Conservation (phyloP, 2,888 invertebrate species). For the Torymus tubicola region DNA sequence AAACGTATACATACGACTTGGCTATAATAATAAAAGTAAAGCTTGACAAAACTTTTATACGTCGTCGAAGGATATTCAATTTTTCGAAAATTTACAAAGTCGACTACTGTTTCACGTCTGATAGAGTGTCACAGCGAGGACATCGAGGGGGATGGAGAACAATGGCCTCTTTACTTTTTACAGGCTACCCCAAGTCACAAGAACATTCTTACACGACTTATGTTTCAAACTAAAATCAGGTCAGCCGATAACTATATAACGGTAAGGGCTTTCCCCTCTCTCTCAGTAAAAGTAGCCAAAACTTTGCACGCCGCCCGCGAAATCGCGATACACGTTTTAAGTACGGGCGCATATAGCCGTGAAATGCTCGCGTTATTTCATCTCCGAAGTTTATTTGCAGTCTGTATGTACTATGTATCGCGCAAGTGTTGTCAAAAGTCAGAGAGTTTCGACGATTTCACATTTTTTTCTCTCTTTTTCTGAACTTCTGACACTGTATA, state of each 20-base stretch:
- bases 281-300: slow-evolving; percentile 19
- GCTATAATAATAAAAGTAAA: not conserved
- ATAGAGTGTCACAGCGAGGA: no score
- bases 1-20: no score
- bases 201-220: slow-evolving; percentile 43
- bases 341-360: no score
- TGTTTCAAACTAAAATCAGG: slow-evolving; percentile 36
- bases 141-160: slow-evolving; percentile 12
- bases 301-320: slow-evolving; percentile 11
- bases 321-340: slow-evolving; percentile 16
- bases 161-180: slow-evolving; percentile 26
- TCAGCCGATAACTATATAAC: slow-evolving; percentile 35
- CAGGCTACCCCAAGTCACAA: not conserved
- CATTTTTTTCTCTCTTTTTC: no score
- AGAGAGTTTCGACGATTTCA: no score
- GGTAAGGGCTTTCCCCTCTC: not conserved
- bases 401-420: no score
- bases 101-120: no score
- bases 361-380: no score
- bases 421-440: no score
- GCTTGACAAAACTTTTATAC: not conserved
- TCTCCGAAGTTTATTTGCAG: no score
- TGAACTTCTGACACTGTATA: not conserved
- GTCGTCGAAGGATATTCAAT: slow-evolving; percentile 11
- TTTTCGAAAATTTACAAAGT: slow-evolving; percentile 8